Conservation (phyloP, 2,113 vertebrate genomes). For the Circaetus cinerascens region DNA sequence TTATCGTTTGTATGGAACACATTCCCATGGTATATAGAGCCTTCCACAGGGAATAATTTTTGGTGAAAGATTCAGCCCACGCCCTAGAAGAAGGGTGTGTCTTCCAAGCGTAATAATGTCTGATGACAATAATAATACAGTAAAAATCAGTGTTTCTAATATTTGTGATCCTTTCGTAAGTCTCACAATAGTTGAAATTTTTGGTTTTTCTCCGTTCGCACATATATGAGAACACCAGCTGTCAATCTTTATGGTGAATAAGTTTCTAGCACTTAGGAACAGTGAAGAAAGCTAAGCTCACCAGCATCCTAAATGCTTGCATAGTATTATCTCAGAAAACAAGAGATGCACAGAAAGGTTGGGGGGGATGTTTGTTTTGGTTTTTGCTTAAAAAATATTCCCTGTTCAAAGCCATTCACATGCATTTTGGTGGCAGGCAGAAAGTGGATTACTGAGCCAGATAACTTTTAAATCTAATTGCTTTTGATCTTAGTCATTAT, state of each 20-base stretch:
- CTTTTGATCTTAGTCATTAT: background rate
- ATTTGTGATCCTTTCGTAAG: background rate
- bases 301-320: background rate
- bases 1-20: background rate
- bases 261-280: background rate
- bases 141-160: background rate
- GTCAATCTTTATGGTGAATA: background rate
- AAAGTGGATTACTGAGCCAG: background rate
- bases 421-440: background rate
- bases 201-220: background rate
- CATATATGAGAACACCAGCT: background rate
- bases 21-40: background rate
- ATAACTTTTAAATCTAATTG: background rate
- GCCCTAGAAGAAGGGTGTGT: background rate
- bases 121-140: background rate
- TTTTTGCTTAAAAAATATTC: background rate
- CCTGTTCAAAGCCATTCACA: background rate
- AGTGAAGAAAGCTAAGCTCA: background rate
- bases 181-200: background rate
- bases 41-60: background rate
- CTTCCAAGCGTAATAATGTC: background rate
- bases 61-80: background rate
- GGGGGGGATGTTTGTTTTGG: accelerated
- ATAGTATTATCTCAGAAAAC: background rate
- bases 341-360: background rate